These are phyloP conservation scores for Lasioglossum leucozonium DNA, from an alignment of 2,888 invertebrate species.

Conservation along the genomic window DNA sequence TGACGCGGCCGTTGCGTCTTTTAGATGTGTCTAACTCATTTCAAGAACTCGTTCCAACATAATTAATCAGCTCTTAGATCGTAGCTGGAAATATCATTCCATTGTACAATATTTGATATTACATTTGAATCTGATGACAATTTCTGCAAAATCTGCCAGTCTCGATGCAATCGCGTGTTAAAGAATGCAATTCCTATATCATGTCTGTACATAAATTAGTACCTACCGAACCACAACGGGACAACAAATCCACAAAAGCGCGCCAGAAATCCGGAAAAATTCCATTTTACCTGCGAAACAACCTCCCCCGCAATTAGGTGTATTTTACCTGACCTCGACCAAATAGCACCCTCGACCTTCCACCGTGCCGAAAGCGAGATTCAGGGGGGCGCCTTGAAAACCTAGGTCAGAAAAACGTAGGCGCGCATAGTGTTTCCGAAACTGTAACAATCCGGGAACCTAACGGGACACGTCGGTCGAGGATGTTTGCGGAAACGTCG, in stretches of 20 bases:
- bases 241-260: background rate
- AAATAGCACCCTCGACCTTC: conserved; percentile 1
- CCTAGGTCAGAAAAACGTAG: conserved; percentile 54
- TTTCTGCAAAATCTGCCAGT: background rate
- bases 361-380: background rate
- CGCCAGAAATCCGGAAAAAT: background rate
- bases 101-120: no score
- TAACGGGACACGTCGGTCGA: conserved; percentile 78
- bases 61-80: background rate
- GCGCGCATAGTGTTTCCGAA: conserved; percentile 34
- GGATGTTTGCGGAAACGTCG: conserved; percentile 82
- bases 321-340: conserved; percentile 57
- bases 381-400: conserved; percentile 61
- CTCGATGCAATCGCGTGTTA: background rate
- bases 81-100: background rate
- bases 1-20: no score
- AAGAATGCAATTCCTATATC: background rate
- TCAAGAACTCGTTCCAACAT: no score
- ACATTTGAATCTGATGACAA: background rate
- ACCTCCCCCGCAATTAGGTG: background rate
- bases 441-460: conserved; percentile 75
- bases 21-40: no score
- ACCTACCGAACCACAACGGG: background rate
- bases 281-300: conserved; percentile 23
- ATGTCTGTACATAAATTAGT: background rate